Conservation (phyloP, 2,888 invertebrate species). For the Tridacna gigas region DNA sequence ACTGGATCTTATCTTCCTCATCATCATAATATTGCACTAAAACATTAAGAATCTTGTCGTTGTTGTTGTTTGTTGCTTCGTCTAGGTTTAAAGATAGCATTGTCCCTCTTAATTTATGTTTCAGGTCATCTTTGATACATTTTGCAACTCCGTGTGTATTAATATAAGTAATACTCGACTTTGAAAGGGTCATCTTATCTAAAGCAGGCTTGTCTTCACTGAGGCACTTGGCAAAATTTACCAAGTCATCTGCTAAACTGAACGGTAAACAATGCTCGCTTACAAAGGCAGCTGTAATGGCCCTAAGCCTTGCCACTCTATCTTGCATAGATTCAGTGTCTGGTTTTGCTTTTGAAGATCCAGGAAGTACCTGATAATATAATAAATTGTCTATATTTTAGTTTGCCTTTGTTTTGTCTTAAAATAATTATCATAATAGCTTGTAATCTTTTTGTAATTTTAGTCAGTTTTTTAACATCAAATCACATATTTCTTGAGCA, state of each 20-base stretch:
- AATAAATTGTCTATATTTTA: background rate
- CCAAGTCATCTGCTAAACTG: slow-evolving; percentile 36
- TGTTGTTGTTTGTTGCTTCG: slow-evolving; percentile 50
- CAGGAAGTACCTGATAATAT: slow-evolving; percentile 28
- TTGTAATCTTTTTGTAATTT: no score
- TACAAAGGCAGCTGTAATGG: slow-evolving; percentile 16
- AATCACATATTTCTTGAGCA: no score
- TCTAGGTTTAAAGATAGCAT: slow-evolving; percentile 40
- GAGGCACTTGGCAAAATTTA: slow-evolving; percentile 31
- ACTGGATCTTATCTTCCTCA: background rate
- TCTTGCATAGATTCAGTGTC: slow-evolving; percentile 34
- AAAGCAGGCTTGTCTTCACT: slow-evolving; percentile 32
- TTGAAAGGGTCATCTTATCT: slow-evolving; percentile 30
- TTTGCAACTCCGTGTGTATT: slow-evolving; percentile 40
- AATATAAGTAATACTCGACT: slow-evolving; percentile 34
- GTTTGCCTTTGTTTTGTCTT: no score
- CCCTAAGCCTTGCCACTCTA: slow-evolving; percentile 17
- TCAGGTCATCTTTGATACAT: slow-evolving; percentile 28
- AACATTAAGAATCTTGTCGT: slow-evolving; percentile 44
- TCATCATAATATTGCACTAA: slow-evolving; percentile 39
- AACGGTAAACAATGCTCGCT: slow-evolving; percentile 41
- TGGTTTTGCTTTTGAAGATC: slow-evolving; percentile 30
- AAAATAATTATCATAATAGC: no score
- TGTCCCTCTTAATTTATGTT: slow-evolving; percentile 5
- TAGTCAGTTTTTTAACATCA: no score